These are phyloP conservation scores for Atta cephalotes DNA, from an alignment of 1,140 invertebrate genomes.

Conservation along the genomic window DNA sequence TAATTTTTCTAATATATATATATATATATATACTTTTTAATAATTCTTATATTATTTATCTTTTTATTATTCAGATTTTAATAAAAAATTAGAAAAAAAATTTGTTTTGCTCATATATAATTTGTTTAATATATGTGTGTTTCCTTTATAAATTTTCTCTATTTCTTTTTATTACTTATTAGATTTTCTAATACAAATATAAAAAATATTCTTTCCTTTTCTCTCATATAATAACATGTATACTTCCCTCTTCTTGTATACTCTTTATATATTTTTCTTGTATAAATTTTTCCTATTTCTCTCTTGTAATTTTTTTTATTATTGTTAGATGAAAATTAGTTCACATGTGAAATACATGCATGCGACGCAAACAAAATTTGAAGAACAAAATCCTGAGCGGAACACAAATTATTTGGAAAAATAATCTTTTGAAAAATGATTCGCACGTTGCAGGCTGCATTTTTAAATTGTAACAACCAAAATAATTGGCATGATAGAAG, in stretches of 20 bases:
- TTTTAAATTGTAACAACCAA: neutral
- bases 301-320: neutral
- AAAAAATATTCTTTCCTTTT: neutral
- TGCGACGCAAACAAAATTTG: conserved; percentile 7
- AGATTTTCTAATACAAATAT: neutral
- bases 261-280: neutral
- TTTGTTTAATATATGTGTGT: neutral
- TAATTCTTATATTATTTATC: too few relatives aligned
- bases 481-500: conserved; percentile 12
- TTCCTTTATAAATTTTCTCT: neutral
- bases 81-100: neutral
- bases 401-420: neutral
- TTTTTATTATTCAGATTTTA: neutral
- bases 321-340: neutral
- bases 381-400: neutral
- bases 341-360: neutral
- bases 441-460: neutral
- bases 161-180: neutral
- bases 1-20: too few relatives aligned
- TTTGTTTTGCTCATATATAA: neutral
- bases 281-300: neutral
- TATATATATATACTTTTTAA: too few relatives aligned
- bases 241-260: neutral
- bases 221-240: neutral
- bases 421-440: neutral